These are phyloP conservation scores for Pungitius pungitius DNA, from an alignment of 2,113 vertebrate species.

Conservation along the genomic window DNA sequence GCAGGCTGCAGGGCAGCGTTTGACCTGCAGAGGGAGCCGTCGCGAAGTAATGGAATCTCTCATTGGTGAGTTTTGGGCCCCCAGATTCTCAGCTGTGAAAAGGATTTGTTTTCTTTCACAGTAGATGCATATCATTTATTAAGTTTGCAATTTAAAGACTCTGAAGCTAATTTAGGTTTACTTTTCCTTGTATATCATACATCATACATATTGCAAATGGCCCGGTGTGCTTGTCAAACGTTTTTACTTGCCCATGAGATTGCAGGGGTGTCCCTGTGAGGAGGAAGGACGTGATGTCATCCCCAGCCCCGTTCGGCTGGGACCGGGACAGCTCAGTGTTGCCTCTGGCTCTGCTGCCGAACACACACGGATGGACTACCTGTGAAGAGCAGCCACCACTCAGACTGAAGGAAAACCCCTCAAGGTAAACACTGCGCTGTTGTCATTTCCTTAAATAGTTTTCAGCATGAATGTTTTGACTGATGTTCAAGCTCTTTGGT, in stretches of 20 bases:
- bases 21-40: constrained; percentile 24
- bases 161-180: background rate
- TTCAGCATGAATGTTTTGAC: background rate
- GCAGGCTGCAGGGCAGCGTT: background rate
- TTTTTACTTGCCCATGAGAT: background rate
- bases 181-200: background rate
- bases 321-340: constrained; percentile 50
- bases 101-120: background rate
- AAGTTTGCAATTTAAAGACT: background rate
- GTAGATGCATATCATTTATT: background rate
- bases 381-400: constrained; percentile 7
- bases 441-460: background rate
- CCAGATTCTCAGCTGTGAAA: background rate
- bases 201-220: background rate
- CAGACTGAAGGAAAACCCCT: constrained; percentile 42
- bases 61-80: background rate
- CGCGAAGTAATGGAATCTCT: background rate
- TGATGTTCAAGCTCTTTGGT: background rate
- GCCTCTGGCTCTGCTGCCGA: constrained; percentile 29
- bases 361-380: constrained; percentile 35
- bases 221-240: background rate
- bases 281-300: constrained; percentile 62
- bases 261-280: constrained; percentile 36
- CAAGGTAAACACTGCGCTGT: background rate
- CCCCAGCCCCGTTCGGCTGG: constrained; percentile 18